Base-by-base conservation (phyloP, 2,888 invertebrate species). In the Drosophila quinaria region DNA sequence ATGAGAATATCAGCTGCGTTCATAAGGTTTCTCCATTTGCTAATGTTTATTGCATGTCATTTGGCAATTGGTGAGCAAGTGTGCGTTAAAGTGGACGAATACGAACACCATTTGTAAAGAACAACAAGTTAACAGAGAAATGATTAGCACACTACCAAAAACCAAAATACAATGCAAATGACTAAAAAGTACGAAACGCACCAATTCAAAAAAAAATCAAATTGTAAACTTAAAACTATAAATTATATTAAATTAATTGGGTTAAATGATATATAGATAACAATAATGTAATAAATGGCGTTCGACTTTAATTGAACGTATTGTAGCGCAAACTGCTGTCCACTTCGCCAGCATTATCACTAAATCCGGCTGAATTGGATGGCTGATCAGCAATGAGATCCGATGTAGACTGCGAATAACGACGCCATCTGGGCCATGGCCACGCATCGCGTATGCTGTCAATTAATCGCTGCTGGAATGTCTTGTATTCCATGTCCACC, bases 401-500 rank as follows among this genome's bases (percentile, higher is more conserved):
- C 37, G 90, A 78, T 59, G 66, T 87, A 29, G 90, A 91, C 60
- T 83, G 80, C 22, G 90, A 80, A 61, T 87, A 88, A 1, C 87
- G 87, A 37, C 87, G 83, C 51, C 88, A 87, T 19, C 87, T 81
- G 15, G 91, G 92, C 77, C 95, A 93, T 11, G 91, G 90, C 71
- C 95, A 93, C 29, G 95, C 94, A 84, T 95, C 94, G 69, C 94
- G 93, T 89, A 97, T 94, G 46, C 97, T 96, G 79, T 97, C 97
- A 41, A 95, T 93, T 1, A 98, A 94, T 46, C 97, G 94, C 90
- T 97, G 97, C 55, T 94, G 94, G 91, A 98, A 97, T 17, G 97
- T 97, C 93, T 97, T 97, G 91, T 97, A 97, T 89, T 97, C 97
- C 93, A 97, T 94, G 79, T 97, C 96, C 15, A 95, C 95, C 79